A percentile compares a stretch with the other conserved stretches of the same genome.
Conservation (phyloP, 2,113 vertebrate genomes). For the Tringa solitaria region DNA sequence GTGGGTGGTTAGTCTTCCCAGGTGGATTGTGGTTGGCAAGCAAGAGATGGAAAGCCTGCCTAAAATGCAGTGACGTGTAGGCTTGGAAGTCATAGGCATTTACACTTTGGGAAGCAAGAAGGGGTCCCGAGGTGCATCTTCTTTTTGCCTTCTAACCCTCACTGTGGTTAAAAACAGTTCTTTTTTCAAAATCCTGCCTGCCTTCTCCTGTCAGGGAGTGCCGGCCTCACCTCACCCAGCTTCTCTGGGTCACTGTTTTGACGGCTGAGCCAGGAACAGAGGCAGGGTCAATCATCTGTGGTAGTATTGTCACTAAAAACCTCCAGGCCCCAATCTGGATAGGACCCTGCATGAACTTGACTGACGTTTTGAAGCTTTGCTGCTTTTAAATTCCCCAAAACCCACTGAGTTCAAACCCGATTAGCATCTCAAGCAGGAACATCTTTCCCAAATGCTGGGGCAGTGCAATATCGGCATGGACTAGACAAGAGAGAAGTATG, state of each 20-base stretch:
- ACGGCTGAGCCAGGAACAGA: background rate
- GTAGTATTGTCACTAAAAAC: background rate
- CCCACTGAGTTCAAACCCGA: background rate
- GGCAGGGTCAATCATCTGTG: background rate
- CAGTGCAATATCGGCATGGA: background rate
- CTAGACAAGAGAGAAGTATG: background rate
- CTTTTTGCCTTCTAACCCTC: background rate
- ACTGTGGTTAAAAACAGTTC: background rate
- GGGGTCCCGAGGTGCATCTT: background rate
- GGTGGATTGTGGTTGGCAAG: background rate
- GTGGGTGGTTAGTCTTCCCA: background rate
- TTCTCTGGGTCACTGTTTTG: background rate
- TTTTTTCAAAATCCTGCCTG: background rate
- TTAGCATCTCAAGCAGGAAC: background rate
- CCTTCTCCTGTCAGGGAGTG: background rate
- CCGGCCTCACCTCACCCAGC: background rate
- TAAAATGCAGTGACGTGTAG: background rate
- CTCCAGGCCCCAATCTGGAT: background rate
- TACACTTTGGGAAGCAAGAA: background rate
- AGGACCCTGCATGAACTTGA: background rate
- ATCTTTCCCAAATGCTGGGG: background rate
- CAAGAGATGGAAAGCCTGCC: background rate
- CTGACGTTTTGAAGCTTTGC: background rate
- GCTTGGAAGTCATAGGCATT: background rate
- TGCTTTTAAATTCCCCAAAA: background rate